These are phyloP conservation scores for Coremacera marginata DNA, from an alignment of 2,888 invertebrate species.

Conservation along the genomic window DNA sequence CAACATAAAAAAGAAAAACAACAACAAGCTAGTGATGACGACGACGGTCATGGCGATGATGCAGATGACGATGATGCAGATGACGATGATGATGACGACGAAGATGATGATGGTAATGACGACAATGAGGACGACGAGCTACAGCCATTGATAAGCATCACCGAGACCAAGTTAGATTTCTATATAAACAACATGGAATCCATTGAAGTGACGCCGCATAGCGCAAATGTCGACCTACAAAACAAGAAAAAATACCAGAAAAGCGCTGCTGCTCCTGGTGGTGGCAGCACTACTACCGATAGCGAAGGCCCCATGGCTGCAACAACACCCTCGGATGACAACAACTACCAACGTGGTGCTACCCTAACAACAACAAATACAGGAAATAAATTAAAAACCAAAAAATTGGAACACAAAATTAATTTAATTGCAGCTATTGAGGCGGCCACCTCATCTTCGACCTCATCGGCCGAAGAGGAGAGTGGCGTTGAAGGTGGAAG, in stretches of 20 bases:
- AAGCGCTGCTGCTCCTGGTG: constrained; percentile 42
- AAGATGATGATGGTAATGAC: constrained; percentile 59
- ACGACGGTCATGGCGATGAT: not conserved
- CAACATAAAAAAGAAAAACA: constrained; percentile 47
- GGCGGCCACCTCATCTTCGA: constrained; percentile 63
- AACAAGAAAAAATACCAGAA: not conserved
- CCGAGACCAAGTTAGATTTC: constrained; percentile 55
- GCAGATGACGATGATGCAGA: not conserved
- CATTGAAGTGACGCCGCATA: not conserved
- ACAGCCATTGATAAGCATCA: constrained; percentile 65
- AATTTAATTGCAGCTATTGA: constrained; percentile 64
- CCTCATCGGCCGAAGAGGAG: constrained; percentile 65
- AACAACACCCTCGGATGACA: constrained; percentile 60
- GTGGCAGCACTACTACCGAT: constrained; percentile 56
- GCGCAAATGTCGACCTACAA: not conserved
- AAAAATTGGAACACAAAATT: constrained; percentile 65
- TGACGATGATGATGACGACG: constrained; percentile 45
- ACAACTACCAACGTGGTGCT: constrained; percentile 41
- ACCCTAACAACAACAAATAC: constrained; percentile 37
- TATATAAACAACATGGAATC: constrained; percentile 6
- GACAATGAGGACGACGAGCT: constrained; percentile 65
- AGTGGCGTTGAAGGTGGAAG: constrained; percentile 51
- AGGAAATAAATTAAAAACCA: constrained; percentile 61
- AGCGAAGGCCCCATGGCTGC: constrained; percentile 63
- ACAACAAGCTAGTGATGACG: not conserved